These are phyloP conservation scores for Ametastegia equiseti DNA, from an alignment of 2,888 invertebrate genomes.

Conservation along the genomic window DNA sequence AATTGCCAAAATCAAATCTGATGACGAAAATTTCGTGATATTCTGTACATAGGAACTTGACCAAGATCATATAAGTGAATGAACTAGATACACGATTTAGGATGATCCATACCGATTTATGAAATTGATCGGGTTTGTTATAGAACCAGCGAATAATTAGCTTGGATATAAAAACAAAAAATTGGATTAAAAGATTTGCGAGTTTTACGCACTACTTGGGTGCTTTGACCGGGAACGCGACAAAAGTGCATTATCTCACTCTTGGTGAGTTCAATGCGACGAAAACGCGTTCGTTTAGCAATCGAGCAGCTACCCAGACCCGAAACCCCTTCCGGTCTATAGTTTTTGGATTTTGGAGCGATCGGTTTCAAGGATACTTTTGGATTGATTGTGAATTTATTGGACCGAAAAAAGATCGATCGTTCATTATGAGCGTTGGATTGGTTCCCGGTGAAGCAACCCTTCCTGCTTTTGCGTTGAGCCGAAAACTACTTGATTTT, in stretches of 20 bases:
- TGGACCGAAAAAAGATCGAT: neutral
- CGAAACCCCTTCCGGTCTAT: neutral
- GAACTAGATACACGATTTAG: too few species aligned
- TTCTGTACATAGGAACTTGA: too few species aligned
- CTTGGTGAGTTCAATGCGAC: constrained; percentile 36
- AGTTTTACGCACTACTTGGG: neutral
- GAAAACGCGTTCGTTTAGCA: neutral
- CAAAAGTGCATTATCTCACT: neutral
- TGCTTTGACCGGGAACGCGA: constrained; percentile 1
- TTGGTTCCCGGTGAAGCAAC: too few species aligned
- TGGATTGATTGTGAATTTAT: neutral
- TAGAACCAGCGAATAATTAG: neutral
- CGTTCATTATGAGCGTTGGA: neutral
- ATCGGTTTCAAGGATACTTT: neutral
- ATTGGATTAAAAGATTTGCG: neutral
- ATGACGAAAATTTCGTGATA: too few species aligned
- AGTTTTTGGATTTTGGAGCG: neutral
- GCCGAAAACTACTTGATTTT: neutral
- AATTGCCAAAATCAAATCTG: too few species aligned
- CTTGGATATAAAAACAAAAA: neutral
- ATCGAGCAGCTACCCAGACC: neutral
- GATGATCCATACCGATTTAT: neutral
- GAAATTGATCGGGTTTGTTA: neutral
- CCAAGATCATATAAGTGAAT: too few species aligned
- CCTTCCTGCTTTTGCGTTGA: too few species aligned